Base-by-base conservation (phyloP, 2,888 invertebrate genomes). In the Orchesellides sinensis region DNA sequence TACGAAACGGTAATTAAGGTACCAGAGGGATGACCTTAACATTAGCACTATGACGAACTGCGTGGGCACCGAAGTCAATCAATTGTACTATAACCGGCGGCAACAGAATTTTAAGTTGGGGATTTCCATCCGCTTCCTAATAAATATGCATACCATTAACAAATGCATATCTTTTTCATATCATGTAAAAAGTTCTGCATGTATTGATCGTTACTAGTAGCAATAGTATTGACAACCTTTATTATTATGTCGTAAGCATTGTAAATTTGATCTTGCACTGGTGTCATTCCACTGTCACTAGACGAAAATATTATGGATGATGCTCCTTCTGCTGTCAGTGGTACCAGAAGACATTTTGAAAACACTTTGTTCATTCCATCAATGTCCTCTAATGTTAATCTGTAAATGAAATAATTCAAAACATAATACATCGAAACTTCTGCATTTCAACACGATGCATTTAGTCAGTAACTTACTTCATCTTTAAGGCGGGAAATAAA, bases 401-500 rank as follows among this genome's bases (percentile, higher is more conserved):
- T 90, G 69, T 23, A 84, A 68, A 45, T 32, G 69, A 56, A 74
- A 79, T 49, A 59, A 69, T 35, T 47, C n/a, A n/a, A n/a, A n/a
- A n/a, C n/a, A n/a, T n/a, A n/a, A n/a, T n/a, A n/a, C n/a, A n/a
- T n/a, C n/a, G n/a, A n/a, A n/a, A n/a, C n/a, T n/a, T 6, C 17
- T 49, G 54, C 12, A 54, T n/a, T 47, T 47, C 4, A 6, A 47
- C 47, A 47, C n/a, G 5, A 10, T 10, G 5, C n/a, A 47, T n/a
- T 17, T 47, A 45, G 14, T 49, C 14, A 74, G 21, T 10, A 65
- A 90, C 91, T 90, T 87, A 95, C 93, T 93, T 94, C 81, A 92
- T 91, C 89, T 94, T 93, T 88, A 98, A 95, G 89, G 97, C 96
- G 87, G 95, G 96, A 91, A 98, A 98, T 82, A 99, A 94, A 80